phyloP scores from a whole-genome alignment of 1,140 invertebrate species.

The Mizuhopecten yessoensis region DNA sequence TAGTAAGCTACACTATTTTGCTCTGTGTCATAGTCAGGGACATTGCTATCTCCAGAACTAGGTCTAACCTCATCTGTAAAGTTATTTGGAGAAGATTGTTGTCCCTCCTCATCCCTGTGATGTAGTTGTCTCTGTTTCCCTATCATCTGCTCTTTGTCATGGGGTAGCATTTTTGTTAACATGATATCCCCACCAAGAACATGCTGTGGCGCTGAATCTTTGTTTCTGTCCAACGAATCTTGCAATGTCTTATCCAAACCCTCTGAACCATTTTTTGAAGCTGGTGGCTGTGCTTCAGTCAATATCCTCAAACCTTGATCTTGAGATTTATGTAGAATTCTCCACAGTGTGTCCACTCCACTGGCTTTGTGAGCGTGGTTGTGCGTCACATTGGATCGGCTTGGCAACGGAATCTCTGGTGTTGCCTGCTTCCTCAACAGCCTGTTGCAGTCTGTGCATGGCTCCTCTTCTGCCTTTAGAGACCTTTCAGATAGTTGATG shows the following conservation, averaged over 20 bases:
- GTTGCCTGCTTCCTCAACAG: not conserved
- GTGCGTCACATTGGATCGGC: not conserved
- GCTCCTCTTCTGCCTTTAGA: not conserved
- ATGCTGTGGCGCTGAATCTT: not conserved
- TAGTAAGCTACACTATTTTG: not conserved
- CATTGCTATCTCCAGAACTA: not conserved
- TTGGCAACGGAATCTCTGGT: not conserved
- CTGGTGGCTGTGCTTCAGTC: not conserved
- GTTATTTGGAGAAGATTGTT: too few relatives aligned
- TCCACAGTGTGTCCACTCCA: slow-evolving; percentile 3
- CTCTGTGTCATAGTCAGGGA: not conserved
- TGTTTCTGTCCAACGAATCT: not conserved
- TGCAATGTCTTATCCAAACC: not conserved
- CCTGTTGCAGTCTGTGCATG: not conserved
- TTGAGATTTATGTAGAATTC: not conserved
- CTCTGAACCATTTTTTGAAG: not conserved
- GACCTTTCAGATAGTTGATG: slow-evolving; percentile 38
- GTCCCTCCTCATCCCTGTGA: too few relatives aligned
- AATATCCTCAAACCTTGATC: not conserved
- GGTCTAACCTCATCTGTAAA: not conserved
- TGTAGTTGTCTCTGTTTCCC: too few relatives aligned
- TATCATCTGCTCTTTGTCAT: too few relatives aligned
- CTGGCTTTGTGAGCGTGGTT: not conserved
- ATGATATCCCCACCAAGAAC: too few relatives aligned
- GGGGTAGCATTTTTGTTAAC: too few relatives aligned